These are phyloP conservation scores for Tubulanus polymorphus DNA, from an alignment of 2,888 invertebrate genomes.

Conservation along the genomic window DNA sequence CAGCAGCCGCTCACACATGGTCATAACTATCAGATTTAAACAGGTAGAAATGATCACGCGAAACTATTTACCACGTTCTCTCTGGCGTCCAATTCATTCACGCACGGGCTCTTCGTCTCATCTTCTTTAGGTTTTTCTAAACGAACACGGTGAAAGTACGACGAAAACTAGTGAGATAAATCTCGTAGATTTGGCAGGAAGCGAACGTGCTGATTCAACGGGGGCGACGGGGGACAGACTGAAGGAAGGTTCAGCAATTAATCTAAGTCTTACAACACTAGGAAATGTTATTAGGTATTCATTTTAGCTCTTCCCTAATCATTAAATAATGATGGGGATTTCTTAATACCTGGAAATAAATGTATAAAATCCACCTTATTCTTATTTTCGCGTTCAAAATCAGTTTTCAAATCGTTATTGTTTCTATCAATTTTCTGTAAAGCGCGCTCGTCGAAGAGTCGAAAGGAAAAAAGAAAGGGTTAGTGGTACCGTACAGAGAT, in stretches of 20 bases:
- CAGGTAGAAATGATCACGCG: slow-evolving; percentile 34
- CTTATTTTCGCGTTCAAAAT: no score
- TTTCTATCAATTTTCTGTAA: no score
- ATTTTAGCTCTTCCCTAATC: no score
- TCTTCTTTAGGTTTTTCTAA: slow-evolving; percentile 30
- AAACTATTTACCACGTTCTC: no score
- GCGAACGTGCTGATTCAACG: slow-evolving; percentile 35
- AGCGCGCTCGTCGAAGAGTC: slow-evolving; percentile 35
- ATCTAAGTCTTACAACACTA: slow-evolving; percentile 36
- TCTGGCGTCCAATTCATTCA: no score
- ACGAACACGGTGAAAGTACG: slow-evolving; percentile 31
- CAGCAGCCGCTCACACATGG: slow-evolving; percentile 41
- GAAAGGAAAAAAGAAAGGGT: slow-evolving; percentile 36
- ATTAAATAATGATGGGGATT: no score
- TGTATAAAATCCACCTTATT: no score
- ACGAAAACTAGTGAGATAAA: slow-evolving; percentile 38
- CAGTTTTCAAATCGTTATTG: no score
- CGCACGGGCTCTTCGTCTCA: no score
- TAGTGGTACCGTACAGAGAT: slow-evolving; percentile 38
- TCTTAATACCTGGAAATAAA: no score
- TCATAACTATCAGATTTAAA: slow-evolving; percentile 39
- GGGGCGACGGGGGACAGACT: slow-evolving; percentile 40
- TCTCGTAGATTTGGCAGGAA: slow-evolving; percentile 39
- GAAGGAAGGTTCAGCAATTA: slow-evolving; percentile 40
- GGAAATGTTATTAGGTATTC: slow-evolving; percentile 40